These are phyloP conservation scores for Pristionchus pacificus DNA, from an alignment of 1,140 invertebrate species.

Conservation along the genomic window DNA sequence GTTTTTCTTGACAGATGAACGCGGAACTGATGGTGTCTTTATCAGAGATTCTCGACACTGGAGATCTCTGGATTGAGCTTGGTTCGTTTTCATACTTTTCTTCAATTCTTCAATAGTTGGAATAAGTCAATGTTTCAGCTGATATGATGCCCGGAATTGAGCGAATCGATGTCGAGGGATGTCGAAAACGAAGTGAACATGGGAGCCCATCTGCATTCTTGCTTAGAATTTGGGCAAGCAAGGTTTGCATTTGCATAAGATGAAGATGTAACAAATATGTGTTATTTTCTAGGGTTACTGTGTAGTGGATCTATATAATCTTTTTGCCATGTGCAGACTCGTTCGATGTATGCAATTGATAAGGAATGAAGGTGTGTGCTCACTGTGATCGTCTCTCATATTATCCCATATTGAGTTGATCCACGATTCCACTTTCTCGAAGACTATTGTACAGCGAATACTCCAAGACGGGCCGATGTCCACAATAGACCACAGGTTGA, in stretches of 20 bases:
- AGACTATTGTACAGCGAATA: constrained; percentile 9
- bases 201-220: constrained; percentile 66
- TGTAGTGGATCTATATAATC: constrained; percentile 66
- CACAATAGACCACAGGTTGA: constrained; percentile 39
- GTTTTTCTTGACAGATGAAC: background rate
- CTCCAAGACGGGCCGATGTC: constrained; percentile 3
- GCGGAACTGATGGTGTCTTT: background rate
- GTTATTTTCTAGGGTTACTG: constrained; percentile 1
- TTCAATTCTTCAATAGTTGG: background rate
- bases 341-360: constrained; percentile 70
- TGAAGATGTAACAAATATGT: no score
- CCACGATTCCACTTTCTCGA: constrained; percentile 65
- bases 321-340: constrained; percentile 70
- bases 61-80: background rate
- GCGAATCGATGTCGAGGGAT: constrained; percentile 60
- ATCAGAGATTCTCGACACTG: background rate
- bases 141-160: constrained; percentile 41
- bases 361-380: constrained; percentile 31
- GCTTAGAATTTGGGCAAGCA: constrained; percentile 70
- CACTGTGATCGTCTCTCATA: constrained; percentile 10
- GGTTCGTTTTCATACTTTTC: no score
- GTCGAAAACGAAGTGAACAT: constrained; percentile 60
- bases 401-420: constrained; percentile 60
- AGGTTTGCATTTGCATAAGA: background rate
- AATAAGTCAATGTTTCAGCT: constrained; percentile 48